A percentile compares a stretch with the other conserved stretches of the same genome.
Conservation (phyloP, 1,140 invertebrate species). For the Brachionus manjavacas region DNA sequence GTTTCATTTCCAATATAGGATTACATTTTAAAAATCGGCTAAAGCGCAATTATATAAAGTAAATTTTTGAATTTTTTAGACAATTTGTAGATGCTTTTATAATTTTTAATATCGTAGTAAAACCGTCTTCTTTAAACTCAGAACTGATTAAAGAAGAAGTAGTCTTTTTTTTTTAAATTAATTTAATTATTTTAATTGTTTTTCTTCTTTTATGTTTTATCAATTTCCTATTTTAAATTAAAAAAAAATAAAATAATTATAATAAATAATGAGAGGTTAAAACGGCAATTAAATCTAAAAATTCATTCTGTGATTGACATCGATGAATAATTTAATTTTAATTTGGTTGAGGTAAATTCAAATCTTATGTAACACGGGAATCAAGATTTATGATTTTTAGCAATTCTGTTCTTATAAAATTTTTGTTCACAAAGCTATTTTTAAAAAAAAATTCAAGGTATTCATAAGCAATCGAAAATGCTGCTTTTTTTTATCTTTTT, state of each 20-base stretch:
- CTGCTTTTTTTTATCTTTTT: background rate
- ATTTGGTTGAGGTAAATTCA: too few species aligned
- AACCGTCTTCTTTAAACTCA: background rate
- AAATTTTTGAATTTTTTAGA: background rate
- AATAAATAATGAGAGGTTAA: too few species aligned
- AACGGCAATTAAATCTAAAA: too few species aligned
- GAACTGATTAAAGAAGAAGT: background rate
- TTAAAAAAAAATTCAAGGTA: background rate
- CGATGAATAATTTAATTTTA: too few species aligned
- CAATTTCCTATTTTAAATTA: background rate
- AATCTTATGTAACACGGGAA: too few species aligned
- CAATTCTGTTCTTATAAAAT: too few species aligned
- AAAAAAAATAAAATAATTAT: too few species aligned
- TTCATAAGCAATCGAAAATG: background rate
- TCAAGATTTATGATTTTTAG: too few species aligned
- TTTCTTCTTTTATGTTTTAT: background rate
- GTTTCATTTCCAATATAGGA: background rate
- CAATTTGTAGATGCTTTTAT: background rate
- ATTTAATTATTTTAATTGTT: background rate
- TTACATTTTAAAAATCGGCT: background rate
- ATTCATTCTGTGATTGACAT: too few species aligned
- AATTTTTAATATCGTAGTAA: background rate
- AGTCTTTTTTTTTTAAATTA: background rate
- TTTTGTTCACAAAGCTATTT: background rate
- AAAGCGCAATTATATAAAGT: background rate